Evolutionary conservation across 2,888 invertebrate species (phyloP).

Genomic region (Orthonychiurus folsomi): DNA sequence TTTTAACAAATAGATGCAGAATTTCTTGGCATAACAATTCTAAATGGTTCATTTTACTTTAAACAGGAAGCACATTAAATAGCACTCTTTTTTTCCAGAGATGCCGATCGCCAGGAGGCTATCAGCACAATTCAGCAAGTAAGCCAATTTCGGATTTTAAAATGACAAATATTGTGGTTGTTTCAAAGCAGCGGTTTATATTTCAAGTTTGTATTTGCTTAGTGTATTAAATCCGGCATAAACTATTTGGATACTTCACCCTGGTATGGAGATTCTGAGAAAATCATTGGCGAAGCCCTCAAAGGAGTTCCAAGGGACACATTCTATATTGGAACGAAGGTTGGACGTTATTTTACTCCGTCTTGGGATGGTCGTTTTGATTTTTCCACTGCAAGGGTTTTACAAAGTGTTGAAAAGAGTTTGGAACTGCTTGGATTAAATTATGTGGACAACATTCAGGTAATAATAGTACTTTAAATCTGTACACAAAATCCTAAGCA

Average conservation of each 20-base stretch:
- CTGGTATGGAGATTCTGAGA: conserved; percentile 61
- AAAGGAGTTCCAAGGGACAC: conserved; percentile 66
- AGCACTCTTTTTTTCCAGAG: no score
- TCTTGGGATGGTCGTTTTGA: conserved; percentile 60
- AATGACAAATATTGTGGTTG: no score
- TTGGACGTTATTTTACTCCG: conserved; percentile 42
- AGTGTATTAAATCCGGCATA: conserved; percentile 64
- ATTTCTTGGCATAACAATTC: no score
- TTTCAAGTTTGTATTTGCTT: neutral
- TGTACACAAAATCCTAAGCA: no score
- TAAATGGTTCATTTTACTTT: no score
- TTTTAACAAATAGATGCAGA: neutral
- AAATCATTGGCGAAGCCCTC: conserved; percentile 71
- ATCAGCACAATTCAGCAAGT: conserved; percentile 56
- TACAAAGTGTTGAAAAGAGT: conserved; percentile 65
- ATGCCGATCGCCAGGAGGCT: conserved; percentile 43
- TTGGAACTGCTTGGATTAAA: conserved; percentile 62
- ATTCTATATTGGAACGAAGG: conserved; percentile 83
- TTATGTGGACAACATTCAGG: conserved; percentile 84
- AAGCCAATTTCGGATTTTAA: neutral
- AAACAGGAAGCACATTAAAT: no score
- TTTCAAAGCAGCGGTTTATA: no score
- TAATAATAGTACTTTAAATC: no score
- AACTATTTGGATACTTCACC: conserved; percentile 90
- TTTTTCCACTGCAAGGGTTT: conserved; percentile 65